These are phyloP conservation scores for Sclerodermus sp. DNA, from an alignment of 2,888 invertebrate species.

Conservation along the genomic window DNA sequence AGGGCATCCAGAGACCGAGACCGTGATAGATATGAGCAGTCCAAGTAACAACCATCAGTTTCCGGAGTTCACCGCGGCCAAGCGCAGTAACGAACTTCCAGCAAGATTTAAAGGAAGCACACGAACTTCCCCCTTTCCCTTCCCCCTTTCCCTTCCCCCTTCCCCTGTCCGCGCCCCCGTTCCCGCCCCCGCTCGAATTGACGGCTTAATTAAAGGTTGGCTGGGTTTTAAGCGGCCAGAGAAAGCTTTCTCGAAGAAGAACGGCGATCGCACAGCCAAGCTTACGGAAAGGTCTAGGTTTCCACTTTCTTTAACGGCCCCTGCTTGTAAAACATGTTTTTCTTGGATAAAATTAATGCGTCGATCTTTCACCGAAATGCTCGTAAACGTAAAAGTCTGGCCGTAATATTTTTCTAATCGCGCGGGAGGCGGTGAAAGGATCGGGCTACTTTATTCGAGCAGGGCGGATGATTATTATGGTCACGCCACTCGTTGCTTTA, in stretches of 20 bases:
- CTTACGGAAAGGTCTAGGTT: not conserved
- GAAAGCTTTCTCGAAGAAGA: not conserved
- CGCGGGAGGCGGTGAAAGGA: no score
- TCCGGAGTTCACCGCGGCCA: slow-evolving; percentile 37
- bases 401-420: no score
- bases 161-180: not conserved
- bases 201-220: slow-evolving; percentile 41
- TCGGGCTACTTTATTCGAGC: no score
- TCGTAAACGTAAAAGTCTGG: no score
- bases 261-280: not conserved
- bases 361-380: no score
- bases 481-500: no score
- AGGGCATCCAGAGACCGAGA: slow-evolving; percentile 9
- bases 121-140: slow-evolving; percentile 16
- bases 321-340: no score
- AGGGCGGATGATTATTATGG: no score
- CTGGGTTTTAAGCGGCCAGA: slow-evolving; percentile 17
- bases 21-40: slow-evolving; percentile 46
- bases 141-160: not conserved
- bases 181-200: slow-evolving; percentile 24
- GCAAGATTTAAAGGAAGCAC: slow-evolving; percentile 39
- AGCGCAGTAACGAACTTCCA: slow-evolving; percentile 39
- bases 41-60: slow-evolving; percentile 48
- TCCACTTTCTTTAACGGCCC: no score
- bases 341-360: no score